Conservation (phyloP, 1,140 invertebrate genomes). For the Idris sp. region DNA sequence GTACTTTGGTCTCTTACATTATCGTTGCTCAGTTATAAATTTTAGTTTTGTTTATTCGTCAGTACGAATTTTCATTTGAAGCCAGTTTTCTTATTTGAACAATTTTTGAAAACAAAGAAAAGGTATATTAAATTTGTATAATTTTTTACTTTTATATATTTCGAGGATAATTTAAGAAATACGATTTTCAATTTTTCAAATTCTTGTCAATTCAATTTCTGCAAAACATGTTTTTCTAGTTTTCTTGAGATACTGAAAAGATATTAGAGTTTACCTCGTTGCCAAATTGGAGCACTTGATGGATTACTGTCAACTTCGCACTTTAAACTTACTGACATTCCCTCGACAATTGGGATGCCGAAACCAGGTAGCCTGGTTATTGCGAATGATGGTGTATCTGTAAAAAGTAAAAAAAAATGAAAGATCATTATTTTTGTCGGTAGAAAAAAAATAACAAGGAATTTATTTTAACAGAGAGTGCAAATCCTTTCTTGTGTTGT, state of each 20-base stretch:
- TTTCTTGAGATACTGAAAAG: too few relatives aligned
- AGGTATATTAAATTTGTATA: too few relatives aligned
- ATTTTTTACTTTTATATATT: too few relatives aligned
- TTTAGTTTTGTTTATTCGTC: too few relatives aligned
- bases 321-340: slow-evolving; percentile 90
- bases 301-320: slow-evolving; percentile 95
- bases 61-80: too few relatives aligned
- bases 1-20: slow-evolving; percentile 31
- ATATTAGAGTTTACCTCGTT: slow-evolving; percentile 80
- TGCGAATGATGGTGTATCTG: slow-evolving; percentile 93
- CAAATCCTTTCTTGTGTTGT: slow-evolving; percentile 21
- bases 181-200: too few relatives aligned
- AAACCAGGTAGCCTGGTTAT: slow-evolving; percentile 93
- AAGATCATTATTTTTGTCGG: slow-evolving; percentile 22
- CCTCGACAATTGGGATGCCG: slow-evolving; percentile 90
- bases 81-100: too few relatives aligned
- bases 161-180: too few relatives aligned
- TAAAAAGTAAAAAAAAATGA: slow-evolving; percentile 68
- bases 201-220: too few relatives aligned
- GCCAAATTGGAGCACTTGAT: slow-evolving; percentile 90
- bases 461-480: slow-evolving; percentile 39
- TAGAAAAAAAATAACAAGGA: slow-evolving; percentile 33
- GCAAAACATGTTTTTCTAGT: too few relatives aligned
- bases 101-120: too few relatives aligned
- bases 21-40: too few relatives aligned